Evolutionary conservation across 2,888 invertebrate species (phyloP).

Genomic region (Helobdella robusta): DNA sequence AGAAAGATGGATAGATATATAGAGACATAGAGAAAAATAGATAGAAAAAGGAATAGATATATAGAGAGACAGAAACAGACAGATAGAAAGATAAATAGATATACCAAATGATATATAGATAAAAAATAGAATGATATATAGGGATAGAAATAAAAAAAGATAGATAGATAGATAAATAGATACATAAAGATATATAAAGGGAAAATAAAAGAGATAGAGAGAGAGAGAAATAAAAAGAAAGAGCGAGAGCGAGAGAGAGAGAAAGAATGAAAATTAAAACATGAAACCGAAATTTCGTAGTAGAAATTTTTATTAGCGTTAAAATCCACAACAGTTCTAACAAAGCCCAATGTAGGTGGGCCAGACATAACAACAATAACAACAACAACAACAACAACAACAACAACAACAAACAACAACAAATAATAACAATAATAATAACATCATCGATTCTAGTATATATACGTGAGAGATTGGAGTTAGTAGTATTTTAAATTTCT

Average conservation of each 20-base stretch:
- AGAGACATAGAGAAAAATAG: background rate
- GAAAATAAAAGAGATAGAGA: constrained; percentile 8
- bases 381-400: too few species aligned
- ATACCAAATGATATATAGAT: too few species aligned
- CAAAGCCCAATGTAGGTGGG: too few species aligned
- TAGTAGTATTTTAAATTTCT: too few species aligned
- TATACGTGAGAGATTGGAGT: too few species aligned
- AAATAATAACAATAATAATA: too few species aligned
- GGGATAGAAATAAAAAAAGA: background rate
- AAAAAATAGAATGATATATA: too few species aligned
- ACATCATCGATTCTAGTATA: too few species aligned
- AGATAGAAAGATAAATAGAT: too few species aligned
- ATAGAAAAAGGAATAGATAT: background rate
- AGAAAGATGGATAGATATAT: background rate
- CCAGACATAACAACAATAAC: too few species aligned
- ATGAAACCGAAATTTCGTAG: background rate
- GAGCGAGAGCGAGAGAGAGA: background rate
- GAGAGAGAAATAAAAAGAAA: constrained; percentile 1
- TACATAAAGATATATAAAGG: background rate
- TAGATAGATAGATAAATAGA: background rate
- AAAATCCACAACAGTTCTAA: too few species aligned
- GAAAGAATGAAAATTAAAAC: background rate
- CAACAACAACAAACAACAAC: too few species aligned
- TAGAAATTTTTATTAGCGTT: background rate
- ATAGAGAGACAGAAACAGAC: background rate